Evolutionary conservation across 1,140 invertebrate species (phyloP).

Genomic region (Cyrtorhinus lividipennis): DNA sequence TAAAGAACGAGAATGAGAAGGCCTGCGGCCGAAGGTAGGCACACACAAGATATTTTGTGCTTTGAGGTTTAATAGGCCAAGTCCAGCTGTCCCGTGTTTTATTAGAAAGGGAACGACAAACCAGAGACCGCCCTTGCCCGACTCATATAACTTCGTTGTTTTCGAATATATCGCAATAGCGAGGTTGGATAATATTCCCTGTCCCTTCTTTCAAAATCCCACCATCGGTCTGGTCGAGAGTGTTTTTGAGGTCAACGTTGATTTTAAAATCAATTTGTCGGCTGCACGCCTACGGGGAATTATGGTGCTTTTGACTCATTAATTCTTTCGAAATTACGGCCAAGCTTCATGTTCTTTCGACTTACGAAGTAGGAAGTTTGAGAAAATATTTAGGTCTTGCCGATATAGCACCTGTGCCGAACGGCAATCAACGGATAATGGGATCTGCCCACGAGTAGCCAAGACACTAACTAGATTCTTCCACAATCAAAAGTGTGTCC

Average conservation of each 20-base stretch:
- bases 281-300: not conserved
- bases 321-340: not conserved
- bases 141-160: not conserved
- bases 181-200: not conserved
- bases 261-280: not conserved
- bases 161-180: not conserved
- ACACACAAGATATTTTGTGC: not conserved
- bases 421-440: no score
- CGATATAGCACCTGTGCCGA: no score
- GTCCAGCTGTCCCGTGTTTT: not conserved
- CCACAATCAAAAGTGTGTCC: no score
- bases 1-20: not conserved
- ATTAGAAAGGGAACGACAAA: not conserved
- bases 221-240: not conserved
- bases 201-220: not conserved
- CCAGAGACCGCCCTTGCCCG: not conserved
- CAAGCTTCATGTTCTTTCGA: no score
- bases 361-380: no score
- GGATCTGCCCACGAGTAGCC: no score
- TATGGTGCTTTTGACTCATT: not conserved
- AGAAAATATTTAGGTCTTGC: no score
- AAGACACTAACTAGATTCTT: no score
- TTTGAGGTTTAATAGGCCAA: not conserved
- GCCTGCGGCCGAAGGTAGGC: not conserved
- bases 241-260: not conserved